Evolutionary conservation across 2,797 vertebrate genomes (phyloP).

Genomic region (Malacoraja senta): DNA sequence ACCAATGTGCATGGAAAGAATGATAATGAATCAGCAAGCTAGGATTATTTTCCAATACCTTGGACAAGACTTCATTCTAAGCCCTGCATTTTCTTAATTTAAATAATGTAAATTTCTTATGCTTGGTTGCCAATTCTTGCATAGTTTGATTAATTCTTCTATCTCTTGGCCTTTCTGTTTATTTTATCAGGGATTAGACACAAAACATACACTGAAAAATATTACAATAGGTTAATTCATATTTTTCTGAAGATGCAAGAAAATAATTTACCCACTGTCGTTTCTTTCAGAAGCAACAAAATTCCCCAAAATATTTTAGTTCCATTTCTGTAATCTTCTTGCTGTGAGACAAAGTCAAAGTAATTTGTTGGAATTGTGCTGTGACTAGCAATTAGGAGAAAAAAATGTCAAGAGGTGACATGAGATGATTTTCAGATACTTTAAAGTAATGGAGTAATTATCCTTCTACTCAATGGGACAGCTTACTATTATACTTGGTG

Average conservation of each 20-base stretch:
- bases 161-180: background rate
- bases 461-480: background rate
- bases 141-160: background rate
- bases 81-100: background rate
- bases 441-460: slow-evolving; percentile 22
- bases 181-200: background rate
- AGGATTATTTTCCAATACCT: slow-evolving; percentile 9
- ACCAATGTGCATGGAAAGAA: background rate
- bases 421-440: slow-evolving; percentile 14
- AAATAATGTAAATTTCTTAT: background rate
- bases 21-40: background rate
- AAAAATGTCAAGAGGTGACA: background rate
- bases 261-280: background rate
- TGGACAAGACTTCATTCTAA: background rate
- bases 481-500: background rate
- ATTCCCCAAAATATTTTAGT: background rate
- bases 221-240: background rate
- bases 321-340: background rate
- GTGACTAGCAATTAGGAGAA: background rate
- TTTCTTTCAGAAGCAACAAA: background rate
- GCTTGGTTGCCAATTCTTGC: background rate
- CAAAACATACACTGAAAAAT: background rate
- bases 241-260: background rate
- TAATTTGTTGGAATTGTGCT: background rate
- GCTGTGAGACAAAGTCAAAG: background rate